Base-by-base conservation (phyloP, 35 echinoderm and acorn worm genomes). In the Heliocidaris erythrogramma region DNA sequence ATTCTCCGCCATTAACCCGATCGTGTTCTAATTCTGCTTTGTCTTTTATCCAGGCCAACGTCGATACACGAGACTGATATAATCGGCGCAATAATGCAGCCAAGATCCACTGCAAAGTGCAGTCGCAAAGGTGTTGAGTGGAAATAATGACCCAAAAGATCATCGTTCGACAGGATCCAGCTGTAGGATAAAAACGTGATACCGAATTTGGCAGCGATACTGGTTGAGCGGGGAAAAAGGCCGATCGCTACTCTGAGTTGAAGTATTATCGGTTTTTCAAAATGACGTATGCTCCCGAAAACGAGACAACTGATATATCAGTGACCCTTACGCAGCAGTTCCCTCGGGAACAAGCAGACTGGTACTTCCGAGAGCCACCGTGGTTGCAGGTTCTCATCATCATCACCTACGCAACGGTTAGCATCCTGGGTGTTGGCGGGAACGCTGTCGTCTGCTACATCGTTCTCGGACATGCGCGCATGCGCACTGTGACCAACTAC, bases 401-500 rank as follows among this genome's bases (percentile, higher is more conserved):
- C 9, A 85, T 99, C 10, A 48, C 96, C 4, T 99, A 96, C 78
- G 98, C 96, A 0, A 90, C 96, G 30, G 96, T 97, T 29, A 96
- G 97, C 17, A 85, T 99, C 47, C 94, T 99, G 13, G 98, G 97
- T n/a, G 88, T 97, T 48, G 98, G 97, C 42, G 98, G 98, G n/a
- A 99, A 99, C 47, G 96, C 95, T 2, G 96, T 97, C 50, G 97
- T 99, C 9, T 97, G 97, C 30, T 99, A 99, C 69, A 99, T 99
- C 32, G 97, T 99, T 6, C 93, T 99, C 16, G 97, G 98, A 31
- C 96, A 99, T 85, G 71, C 94, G 31, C 56, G 97, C 9, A 99
- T 99, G 98, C 97, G 98, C 85, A 99, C 98, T 49, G 97, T 97
- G 4, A 99, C 98, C 5, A 99, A 99, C 92, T 99, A 99, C 71